These are phyloP conservation scores for Alouatta palliata DNA, from an alignment of 2,113 vertebrate species.

Conservation along the genomic window DNA sequence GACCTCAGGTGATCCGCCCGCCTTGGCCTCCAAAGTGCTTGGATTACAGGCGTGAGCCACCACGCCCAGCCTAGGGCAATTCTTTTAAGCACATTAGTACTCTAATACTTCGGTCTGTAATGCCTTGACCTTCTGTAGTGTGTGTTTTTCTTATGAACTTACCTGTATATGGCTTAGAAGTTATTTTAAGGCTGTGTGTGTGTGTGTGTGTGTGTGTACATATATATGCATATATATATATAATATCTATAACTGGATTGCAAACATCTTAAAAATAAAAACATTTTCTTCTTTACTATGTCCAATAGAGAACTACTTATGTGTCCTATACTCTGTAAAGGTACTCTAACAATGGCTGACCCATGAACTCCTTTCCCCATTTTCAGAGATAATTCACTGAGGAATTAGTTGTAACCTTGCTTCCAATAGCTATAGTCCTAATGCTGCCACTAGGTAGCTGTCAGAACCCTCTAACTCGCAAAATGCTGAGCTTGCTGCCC, in stretches of 20 bases:
- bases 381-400: not conserved
- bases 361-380: not conserved
- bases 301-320: not conserved
- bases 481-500: conserved; percentile 84
- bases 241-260: not conserved
- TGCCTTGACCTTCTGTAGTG: not conserved
- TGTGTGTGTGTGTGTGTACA: too few species aligned
- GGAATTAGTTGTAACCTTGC: not conserved
- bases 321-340: not conserved
- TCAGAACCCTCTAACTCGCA: conserved; percentile 86
- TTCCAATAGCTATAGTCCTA: conserved; percentile 91
- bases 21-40: too few species aligned
- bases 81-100: not conserved
- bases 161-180: not conserved
- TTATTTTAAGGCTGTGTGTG: not conserved
- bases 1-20: too few species aligned
- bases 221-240: too few species aligned
- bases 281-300: not conserved
- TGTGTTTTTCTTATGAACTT: not conserved
- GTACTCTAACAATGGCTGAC: not conserved
- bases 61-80: too few species aligned
- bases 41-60: too few species aligned
- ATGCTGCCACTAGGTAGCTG: conserved; percentile 84
- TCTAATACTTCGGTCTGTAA: not conserved
- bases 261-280: not conserved